These are phyloP conservation scores for Holcopasites calliopsidis DNA, from an alignment of 1,140 invertebrate genomes.

Conservation along the genomic window DNA sequence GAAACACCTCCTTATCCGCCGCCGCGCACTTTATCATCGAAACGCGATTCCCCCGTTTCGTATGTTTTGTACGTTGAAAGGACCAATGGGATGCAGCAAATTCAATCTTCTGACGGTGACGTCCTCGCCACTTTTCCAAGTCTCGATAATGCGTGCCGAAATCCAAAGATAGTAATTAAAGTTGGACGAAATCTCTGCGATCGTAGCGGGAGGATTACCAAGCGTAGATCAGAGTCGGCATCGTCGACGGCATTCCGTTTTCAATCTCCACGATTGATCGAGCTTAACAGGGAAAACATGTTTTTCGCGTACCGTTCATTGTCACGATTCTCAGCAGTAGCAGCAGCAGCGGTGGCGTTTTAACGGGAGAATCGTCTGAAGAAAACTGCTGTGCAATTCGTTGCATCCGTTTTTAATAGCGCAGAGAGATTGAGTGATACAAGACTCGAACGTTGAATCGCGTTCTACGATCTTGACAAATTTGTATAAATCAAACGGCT, in stretches of 20 bases:
- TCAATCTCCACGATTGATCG: not conserved
- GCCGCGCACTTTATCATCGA: conserved; percentile 23
- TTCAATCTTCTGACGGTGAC: conserved; percentile 25
- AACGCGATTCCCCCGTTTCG: conserved; percentile 3
- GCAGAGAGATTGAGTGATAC: no score
- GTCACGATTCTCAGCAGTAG: no score
- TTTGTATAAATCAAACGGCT: not conserved
- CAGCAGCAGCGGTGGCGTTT: no score
- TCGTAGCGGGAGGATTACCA: not conserved
- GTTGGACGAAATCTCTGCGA: conserved; percentile 12
- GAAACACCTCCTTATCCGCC: no score
- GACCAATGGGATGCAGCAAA: conserved; percentile 17
- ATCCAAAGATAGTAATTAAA: conserved; percentile 27
- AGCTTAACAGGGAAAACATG: not conserved
- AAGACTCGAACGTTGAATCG: not conserved
- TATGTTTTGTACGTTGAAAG: not conserved
- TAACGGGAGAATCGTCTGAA: not conserved
- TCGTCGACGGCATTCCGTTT: not conserved
- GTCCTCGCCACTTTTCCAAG: not conserved
- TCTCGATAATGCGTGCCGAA: not conserved
- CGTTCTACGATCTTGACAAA: not conserved
- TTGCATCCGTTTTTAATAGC: no score
- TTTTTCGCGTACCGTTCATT: no score
- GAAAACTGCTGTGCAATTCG: not conserved
- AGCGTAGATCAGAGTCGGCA: not conserved